Conservation (phyloP, 2,113 vertebrate genomes). For the Paraplagusia blochii region DNA sequence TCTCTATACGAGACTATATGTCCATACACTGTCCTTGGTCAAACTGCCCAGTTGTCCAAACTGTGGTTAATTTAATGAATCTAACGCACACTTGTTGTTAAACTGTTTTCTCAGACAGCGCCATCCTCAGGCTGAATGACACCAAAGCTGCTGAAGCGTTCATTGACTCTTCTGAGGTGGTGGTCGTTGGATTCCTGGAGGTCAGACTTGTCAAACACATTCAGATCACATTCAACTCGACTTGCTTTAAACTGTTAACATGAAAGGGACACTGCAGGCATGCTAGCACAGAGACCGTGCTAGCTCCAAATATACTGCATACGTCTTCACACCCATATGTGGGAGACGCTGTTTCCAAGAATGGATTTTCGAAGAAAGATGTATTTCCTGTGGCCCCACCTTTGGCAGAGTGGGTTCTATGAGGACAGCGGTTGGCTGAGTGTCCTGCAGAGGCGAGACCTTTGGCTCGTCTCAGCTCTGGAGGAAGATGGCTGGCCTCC, state of each 20-base stretch:
- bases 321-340: slow-evolving; percentile 27
- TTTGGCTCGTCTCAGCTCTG: slow-evolving; percentile 61
- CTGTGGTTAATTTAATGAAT: background rate
- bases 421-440: slow-evolving; percentile 31
- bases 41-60: background rate
- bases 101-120: slow-evolving; percentile 54
- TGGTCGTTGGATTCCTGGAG: slow-evolving; percentile 89
- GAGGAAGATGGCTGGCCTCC: slow-evolving; percentile 56
- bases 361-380: slow-evolving; percentile 35
- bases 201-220: slow-evolving; percentile 67
- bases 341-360: slow-evolving; percentile 27
- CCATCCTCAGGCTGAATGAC: slow-evolving; percentile 60
- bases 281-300: slow-evolving; percentile 18
- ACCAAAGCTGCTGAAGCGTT: slow-evolving; percentile 72
- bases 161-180: slow-evolving; percentile 80
- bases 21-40: too few species aligned
- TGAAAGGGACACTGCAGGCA: slow-evolving; percentile 26
- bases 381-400: slow-evolving; percentile 53
- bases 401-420: slow-evolving; percentile 40
- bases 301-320: slow-evolving; percentile 23
- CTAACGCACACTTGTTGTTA: background rate
- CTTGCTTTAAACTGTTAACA: slow-evolving; percentile 13
- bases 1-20: too few species aligned
- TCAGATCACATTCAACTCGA: slow-evolving; percentile 7
- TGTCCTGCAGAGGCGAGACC: slow-evolving; percentile 42